Conservation (phyloP, 2,113 vertebrate genomes). For the Anhinga anhinga region DNA sequence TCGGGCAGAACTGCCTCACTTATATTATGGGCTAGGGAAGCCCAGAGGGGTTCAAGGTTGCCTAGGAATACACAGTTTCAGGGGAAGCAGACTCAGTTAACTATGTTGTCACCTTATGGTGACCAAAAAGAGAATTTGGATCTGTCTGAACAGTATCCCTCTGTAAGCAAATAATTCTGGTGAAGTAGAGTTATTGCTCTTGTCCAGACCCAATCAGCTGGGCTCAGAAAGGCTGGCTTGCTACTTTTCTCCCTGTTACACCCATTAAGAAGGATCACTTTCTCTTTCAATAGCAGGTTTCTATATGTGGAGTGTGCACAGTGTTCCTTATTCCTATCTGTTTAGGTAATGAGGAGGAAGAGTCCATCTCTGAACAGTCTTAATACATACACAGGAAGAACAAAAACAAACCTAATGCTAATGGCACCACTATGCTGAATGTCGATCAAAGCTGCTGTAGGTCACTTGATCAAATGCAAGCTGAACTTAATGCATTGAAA, state of each 20-base stretch:
- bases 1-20: neutral
- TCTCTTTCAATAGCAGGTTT: neutral
- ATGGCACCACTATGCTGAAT: neutral
- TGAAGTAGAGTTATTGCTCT: neutral
- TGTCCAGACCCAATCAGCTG: neutral
- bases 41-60: neutral
- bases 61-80: neutral
- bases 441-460: neutral
- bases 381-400: neutral
- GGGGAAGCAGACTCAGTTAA: neutral
- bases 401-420: neutral
- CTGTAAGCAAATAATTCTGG: neutral
- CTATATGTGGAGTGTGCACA: neutral
- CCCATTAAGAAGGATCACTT: neutral
- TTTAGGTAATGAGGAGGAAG: neutral
- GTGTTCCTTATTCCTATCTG: neutral
- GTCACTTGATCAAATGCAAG: neutral
- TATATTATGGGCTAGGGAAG: neutral
- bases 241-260: neutral
- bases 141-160: neutral
- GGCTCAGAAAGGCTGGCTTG: neutral
- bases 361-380: neutral
- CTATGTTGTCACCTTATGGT: neutral
- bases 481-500: neutral
- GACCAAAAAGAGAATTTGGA: neutral